Base-by-base conservation (phyloP, 2,797 vertebrate genomes). In the Sciaenops ocellatus region DNA sequence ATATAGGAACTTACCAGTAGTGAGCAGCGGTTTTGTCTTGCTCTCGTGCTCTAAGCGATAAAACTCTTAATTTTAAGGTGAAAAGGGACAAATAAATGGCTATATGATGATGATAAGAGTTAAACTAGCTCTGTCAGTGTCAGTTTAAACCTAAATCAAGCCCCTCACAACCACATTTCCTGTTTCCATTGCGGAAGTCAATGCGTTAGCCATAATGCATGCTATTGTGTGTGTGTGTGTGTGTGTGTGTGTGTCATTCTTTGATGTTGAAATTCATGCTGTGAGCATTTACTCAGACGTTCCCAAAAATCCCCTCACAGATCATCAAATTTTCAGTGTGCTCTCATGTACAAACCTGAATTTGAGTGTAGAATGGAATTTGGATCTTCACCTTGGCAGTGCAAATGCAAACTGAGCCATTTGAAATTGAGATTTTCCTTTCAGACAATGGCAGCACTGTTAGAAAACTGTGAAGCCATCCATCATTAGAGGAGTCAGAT, bases 171-270 rank as follows among this genome's bases (percentile, higher is more conserved):
- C 60, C 16, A 57, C 17, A 41, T 38, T 38, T 38, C 3, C 9
- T 2, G 18, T 72, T 80, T 76, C 12, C 34, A 60, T 0, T 56
- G 75, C 87, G 88, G 87, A 90, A 83, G 54, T 87, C 47, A 48
- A 11, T 1, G 1, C 20, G 34, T 38, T 38, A 38, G 8, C 34
- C 34, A 38, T 38, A 9, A 38, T 38, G 8, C 34, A 9, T 8
- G 34, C 34, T 38, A 38, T 3, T 7, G 28, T 52, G 20, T 66
- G 11, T 60, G 5, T 42, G 15, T 38, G 5, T 24, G 20, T 66
- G 11, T 7, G 28, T 52, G 20, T 66, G 11, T 60, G 5, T 42
- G 15, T 38, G 5, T 24, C 5, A 48, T 18, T 34, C 5, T 59
- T 18, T 18, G 20, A 52, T 38, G 34, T 9, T 38, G 34, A 38